Evolutionary conservation across 30 jellyfish, hydroid and myxozoan genomes (phyloP).

Genomic region (Aurelia sp.): DNA sequence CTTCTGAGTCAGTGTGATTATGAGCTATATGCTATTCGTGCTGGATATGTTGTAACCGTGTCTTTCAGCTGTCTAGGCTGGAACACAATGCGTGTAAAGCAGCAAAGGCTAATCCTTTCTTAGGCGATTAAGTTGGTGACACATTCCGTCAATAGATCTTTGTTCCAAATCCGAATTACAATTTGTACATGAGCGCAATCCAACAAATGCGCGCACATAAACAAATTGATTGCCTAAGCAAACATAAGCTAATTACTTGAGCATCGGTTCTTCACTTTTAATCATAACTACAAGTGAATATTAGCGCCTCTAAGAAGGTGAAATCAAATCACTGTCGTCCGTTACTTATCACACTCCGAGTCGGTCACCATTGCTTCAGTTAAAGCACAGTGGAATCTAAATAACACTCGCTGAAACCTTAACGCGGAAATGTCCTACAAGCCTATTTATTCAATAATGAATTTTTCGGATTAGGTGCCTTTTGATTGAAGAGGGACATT

Average conservation of each 20-base stretch:
- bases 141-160: slow-evolving; percentile 81
- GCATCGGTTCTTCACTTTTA: slow-evolving; percentile 66
- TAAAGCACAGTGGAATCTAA: slow-evolving; percentile 37
- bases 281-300: slow-evolving; percentile 55
- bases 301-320: slow-evolving; percentile 21
- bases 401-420: slow-evolving; percentile 47
- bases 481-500: slow-evolving; percentile 64
- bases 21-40: slow-evolving; percentile 39
- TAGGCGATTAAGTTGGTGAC: slow-evolving; percentile 82
- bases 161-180: slow-evolving; percentile 89
- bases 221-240: slow-evolving; percentile 80
- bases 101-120: slow-evolving; percentile 63
- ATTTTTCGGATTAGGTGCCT: slow-evolving; percentile 65
- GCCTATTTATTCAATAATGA: slow-evolving; percentile 46
- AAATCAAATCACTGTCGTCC: slow-evolving; percentile 38
- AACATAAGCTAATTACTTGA: slow-evolving; percentile 69
- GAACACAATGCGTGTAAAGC: slow-evolving; percentile 68
- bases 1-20: slow-evolving; percentile 7
- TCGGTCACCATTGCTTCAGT: slow-evolving; percentile 36
- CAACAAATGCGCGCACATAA: slow-evolving; percentile 75
- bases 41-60: slow-evolving; percentile 48
- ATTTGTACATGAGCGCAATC: slow-evolving; percentile 79
- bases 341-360: slow-evolving; percentile 43
- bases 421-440: slow-evolving; percentile 58
- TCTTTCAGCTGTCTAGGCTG: slow-evolving; percentile 74